These are phyloP conservation scores for Synergus japonicus DNA, from an alignment of 2,888 invertebrate genomes.

Conservation along the genomic window DNA sequence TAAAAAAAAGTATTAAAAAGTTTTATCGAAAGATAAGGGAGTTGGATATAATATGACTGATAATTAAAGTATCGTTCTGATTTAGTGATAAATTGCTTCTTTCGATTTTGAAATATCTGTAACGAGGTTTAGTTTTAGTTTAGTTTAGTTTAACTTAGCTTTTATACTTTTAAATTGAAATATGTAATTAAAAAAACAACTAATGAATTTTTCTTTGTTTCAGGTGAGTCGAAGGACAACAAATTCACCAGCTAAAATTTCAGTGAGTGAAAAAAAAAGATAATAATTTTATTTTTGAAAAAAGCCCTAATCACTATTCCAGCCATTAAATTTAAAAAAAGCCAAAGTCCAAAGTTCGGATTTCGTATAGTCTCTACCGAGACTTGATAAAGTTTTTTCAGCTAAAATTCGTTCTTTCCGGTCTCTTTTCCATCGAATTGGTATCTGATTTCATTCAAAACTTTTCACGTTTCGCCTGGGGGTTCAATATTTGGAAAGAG, in stretches of 20 bases:
- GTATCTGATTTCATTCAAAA: conserved; percentile 11
- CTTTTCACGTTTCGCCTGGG: conserved; percentile 1
- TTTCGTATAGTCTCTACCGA: conserved; percentile 1
- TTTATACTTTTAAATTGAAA: no score
- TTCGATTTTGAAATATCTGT: not conserved
- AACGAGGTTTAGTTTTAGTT: not conserved
- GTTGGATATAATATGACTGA: not conserved
- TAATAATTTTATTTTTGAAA: not conserved
- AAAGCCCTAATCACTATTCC: not conserved
- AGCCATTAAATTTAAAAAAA: not conserved
- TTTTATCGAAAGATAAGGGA: not conserved
- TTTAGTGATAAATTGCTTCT: not conserved
- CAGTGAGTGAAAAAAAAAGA: not conserved
- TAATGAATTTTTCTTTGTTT: not conserved
- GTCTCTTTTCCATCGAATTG: conserved; percentile 15
- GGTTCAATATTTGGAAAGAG: conserved; percentile 50
- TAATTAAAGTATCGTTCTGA: not conserved
- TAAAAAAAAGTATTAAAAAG: not conserved
- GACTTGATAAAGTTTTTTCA: not conserved
- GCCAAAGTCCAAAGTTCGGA: not conserved
- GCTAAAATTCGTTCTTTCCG: not conserved
- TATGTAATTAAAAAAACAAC: not conserved
- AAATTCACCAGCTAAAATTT: not conserved
- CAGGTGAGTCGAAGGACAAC: not conserved
- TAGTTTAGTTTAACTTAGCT: no score